These are phyloP conservation scores for Chrysopilus asiliformis DNA, from an alignment of 2,888 invertebrate species.

Conservation along the genomic window DNA sequence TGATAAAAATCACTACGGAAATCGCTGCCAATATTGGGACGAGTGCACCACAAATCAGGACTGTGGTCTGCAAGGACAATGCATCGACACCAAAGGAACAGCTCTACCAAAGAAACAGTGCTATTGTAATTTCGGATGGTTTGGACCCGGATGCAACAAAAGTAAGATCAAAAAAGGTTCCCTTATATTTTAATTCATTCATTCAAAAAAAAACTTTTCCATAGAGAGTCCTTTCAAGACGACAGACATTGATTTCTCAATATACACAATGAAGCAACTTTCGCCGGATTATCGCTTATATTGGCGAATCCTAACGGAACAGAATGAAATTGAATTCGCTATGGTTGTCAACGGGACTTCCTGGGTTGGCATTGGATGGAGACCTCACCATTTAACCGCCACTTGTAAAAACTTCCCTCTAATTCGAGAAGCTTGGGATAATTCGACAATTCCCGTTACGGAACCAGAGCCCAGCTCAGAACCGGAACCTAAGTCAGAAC, in stretches of 20 bases:
- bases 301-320: constrained; percentile 72
- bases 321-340: constrained; percentile 76
- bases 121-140: constrained; percentile 82
- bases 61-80: constrained; percentile 76
- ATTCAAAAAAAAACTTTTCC: constrained; percentile 16
- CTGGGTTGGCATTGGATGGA: constrained; percentile 84
- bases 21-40: constrained; percentile 75
- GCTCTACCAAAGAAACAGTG: constrained; percentile 72
- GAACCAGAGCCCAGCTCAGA: constrained; percentile 35
- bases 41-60: constrained; percentile 76
- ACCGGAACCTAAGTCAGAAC: constrained; percentile 35
- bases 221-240: constrained; percentile 63
- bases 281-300: constrained; percentile 65
- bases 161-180: constrained; percentile 41
- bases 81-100: constrained; percentile 67
- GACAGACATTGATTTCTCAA: constrained; percentile 54
- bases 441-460: constrained; percentile 23
- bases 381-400: constrained; percentile 60
- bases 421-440: constrained; percentile 37
- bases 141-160: constrained; percentile 70
- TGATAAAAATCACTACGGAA: constrained; percentile 65
- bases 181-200: neutral
- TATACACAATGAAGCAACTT: constrained; percentile 56
- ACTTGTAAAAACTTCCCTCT: constrained; percentile 71
- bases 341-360: constrained; percentile 79